Base-by-base conservation (phyloP, 2,113 vertebrate genomes). In the Diglossa brunneiventris region DNA sequence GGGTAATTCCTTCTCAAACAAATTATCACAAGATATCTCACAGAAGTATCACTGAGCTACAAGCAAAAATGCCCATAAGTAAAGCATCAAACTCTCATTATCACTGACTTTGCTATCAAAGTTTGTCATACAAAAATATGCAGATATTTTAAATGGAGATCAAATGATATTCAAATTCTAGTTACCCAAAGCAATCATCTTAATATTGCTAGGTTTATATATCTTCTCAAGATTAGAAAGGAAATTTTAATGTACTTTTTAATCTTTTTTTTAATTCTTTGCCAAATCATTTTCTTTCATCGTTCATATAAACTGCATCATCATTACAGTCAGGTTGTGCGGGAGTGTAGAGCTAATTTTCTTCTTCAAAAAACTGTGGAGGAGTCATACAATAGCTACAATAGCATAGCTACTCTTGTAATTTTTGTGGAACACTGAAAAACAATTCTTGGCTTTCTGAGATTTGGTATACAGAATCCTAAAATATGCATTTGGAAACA, bases 1-100 rank as follows among this genome's bases (percentile, higher is more conserved):
- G 53, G 39, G 21, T 73, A 92, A 91, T 90, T 97, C 53, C 86
- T 95, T 96, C 91, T 61, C 92, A 96, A 94, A 95, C 75, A 94
- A 96, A 91, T 95, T 89, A 90, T 83, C 55, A 63, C 49, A 82
- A 90, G 70, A 52, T 85, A 85, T 88, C 91, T 96, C 67, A 70
- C 76, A 91, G 81, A 1, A 3, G 35, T 74, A 93, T 80, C 92
- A 91, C 87, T 92, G 87, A 74, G 42, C 55, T 93, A 49, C 92
- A 58, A 92, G 81, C 77, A 95, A 94, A 96, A 87, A 15, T 52
- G 50, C 87, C 81, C n/a, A 8, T 84, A 89, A 96, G 67, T 69
- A 94, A 89, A 87, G 49, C 58, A 95, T 84, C 81, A 91, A 91
- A 95, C 69, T 59, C 67, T 92, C 76, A 87, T 89, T 84, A 93